phyloP scores from a whole-genome alignment of 2,797 vertebrate species.

The Danionella dracula region DNA sequence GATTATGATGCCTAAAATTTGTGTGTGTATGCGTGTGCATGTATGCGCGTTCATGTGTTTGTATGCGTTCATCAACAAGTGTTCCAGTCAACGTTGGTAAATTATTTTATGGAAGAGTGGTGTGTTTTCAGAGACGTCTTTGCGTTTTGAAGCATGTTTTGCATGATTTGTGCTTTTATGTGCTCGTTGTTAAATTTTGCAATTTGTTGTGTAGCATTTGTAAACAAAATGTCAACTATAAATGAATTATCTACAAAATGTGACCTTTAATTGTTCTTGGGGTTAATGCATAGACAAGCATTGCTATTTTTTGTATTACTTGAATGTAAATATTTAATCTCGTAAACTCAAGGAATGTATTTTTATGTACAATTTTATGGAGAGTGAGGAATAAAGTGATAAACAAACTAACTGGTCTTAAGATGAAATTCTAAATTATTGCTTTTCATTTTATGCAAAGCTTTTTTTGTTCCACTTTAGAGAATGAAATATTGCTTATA shows the following conservation, averaged over 20 bases:
- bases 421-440: no score
- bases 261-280: neutral
- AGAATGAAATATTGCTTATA: no score
- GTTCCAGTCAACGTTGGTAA: neutral
- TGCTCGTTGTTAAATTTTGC: slow-evolving; percentile 44
- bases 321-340: slow-evolving; percentile 32
- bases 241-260: neutral
- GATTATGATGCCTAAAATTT: neutral
- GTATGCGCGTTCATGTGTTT: neutral
- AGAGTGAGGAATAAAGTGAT: neutral
- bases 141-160: slow-evolving; percentile 69
- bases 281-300: slow-evolving; percentile 14
- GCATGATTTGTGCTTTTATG: slow-evolving; percentile 65
- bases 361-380: neutral
- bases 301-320: slow-evolving; percentile 24
- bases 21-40: neutral
- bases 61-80: neutral
- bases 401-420: no score
- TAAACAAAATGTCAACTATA: slow-evolving; percentile 3
- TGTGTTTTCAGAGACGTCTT: slow-evolving; percentile 46
- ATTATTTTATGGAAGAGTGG: neutral
- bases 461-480: no score
- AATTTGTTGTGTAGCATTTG: neutral
- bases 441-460: no score
- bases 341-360: slow-evolving; percentile 36